phyloP scores from a whole-genome alignment of 1,140 invertebrate genomes.

The Drosophila malerkotliana region DNA sequence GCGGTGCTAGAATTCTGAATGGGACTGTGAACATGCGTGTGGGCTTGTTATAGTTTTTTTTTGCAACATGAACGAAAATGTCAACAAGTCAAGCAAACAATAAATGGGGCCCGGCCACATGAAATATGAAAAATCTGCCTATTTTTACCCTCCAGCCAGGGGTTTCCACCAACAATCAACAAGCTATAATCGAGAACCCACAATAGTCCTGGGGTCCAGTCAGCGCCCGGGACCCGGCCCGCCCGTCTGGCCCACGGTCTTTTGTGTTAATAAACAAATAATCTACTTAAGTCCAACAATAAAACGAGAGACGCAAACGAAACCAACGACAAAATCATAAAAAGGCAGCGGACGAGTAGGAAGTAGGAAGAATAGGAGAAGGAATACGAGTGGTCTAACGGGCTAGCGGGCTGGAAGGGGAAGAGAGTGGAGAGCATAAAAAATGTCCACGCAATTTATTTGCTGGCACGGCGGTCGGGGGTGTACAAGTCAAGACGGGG shows the following conservation, averaged over 20 bases:
- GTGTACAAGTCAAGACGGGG: neutral
- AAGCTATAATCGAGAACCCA: constrained; percentile 12
- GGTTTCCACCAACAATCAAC: constrained; percentile 2
- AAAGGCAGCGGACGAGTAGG: constrained; percentile 27
- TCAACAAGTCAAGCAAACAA: constrained; percentile 67
- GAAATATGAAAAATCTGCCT: constrained; percentile 34
- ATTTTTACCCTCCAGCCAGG: constrained; percentile 7
- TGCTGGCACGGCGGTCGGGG: constrained; percentile 38
- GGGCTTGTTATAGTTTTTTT: neutral
- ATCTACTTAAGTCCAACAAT: constrained; percentile 74
- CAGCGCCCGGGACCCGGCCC: neutral
- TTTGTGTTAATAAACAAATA: constrained; percentile 80
- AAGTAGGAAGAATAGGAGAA: neutral
- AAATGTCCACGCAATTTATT: constrained; percentile 76
- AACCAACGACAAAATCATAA: constrained; percentile 67
- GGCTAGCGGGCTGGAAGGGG: too few species aligned
- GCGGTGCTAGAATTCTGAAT: neutral
- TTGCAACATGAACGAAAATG: constrained; percentile 49
- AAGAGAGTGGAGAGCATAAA: constrained; percentile 16
- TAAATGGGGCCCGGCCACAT: constrained; percentile 39
- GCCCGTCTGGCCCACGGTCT: constrained; percentile 44
- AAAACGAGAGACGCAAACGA: constrained; percentile 32
- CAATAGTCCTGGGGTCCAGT: neutral
- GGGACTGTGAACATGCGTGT: neutral
- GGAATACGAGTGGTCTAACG: neutral